Conservation (phyloP, 1,140 invertebrate genomes). For the Panulirus ornatus region DNA sequence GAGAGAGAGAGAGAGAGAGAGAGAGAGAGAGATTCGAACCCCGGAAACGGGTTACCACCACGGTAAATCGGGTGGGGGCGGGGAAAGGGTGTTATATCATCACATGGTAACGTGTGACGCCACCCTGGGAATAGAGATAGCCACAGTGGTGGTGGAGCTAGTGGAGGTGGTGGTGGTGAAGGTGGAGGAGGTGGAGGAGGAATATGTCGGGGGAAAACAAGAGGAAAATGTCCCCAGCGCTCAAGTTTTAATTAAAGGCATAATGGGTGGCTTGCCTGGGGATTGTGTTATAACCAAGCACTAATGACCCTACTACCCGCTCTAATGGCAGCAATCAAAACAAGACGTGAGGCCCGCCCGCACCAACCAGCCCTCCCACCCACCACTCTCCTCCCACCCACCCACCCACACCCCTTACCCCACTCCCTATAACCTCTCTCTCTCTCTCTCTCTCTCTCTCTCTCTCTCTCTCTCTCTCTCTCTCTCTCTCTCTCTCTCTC, state of each 20-base stretch:
- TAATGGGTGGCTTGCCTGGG: constrained; percentile 58
- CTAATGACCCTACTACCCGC: constrained; percentile 67
- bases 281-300: constrained; percentile 70
- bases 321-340: constrained; percentile 71
- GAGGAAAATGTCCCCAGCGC: constrained; percentile 47
- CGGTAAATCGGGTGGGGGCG: too few species aligned
- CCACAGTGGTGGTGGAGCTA: too few species aligned
- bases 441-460: neutral
- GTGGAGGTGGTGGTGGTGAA: neutral
- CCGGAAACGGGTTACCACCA: too few species aligned
- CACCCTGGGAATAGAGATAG: too few species aligned
- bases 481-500: constrained; percentile 26
- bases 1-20: too few species aligned
- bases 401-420: neutral
- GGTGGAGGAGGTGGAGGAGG: constrained; percentile 7
- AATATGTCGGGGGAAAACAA: neutral
- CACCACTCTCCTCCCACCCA: neutral
- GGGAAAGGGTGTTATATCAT: too few species aligned
- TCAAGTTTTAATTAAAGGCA: constrained; percentile 58
- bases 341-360: constrained; percentile 50
- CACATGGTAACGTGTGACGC: too few species aligned
- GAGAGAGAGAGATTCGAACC: too few species aligned
- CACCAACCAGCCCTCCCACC: neutral
- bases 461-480: constrained; percentile 16
- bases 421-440: neutral